These are phyloP conservation scores for Gymnothorax reevesii DNA, from an alignment of 2,797 vertebrate species.

Conservation along the genomic window DNA sequence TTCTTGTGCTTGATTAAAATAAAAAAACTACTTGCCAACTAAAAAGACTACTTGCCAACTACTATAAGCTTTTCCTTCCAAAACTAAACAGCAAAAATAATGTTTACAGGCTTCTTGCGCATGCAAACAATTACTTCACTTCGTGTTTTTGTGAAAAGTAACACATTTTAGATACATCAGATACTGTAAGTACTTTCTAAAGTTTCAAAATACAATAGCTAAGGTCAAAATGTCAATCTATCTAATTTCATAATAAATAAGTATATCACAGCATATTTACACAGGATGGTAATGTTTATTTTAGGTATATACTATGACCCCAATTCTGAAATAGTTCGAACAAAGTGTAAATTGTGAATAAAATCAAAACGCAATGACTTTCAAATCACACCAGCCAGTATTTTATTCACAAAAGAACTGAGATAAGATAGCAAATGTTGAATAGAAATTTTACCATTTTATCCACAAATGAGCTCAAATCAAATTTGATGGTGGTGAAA, in stretches of 20 bases:
- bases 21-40: background rate
- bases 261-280: background rate
- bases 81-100: background rate
- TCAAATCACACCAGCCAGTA: too few species aligned
- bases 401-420: too few species aligned
- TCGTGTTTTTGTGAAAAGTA: constrained; percentile 1
- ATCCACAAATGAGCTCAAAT: too few species aligned
- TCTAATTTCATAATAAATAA: background rate
- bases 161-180: constrained; percentile 1
- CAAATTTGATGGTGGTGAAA: too few species aligned
- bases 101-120: background rate
- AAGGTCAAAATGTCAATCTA: background rate
- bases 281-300: background rate
- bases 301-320: background rate
- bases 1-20: background rate
- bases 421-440: too few species aligned
- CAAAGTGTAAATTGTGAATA: too few species aligned
- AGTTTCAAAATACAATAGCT: background rate
- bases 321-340: too few species aligned
- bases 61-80: too few species aligned
- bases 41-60: too few species aligned
- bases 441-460: too few species aligned
- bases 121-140: background rate
- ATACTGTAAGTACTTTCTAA: background rate
- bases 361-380: too few species aligned